Percentiles rank a stretch among this genome's conserved stretches.
These are phyloP conservation scores for Pseudanteris insignis DNA, from an alignment of 2,888 invertebrate species.

Conservation along the genomic window DNA sequence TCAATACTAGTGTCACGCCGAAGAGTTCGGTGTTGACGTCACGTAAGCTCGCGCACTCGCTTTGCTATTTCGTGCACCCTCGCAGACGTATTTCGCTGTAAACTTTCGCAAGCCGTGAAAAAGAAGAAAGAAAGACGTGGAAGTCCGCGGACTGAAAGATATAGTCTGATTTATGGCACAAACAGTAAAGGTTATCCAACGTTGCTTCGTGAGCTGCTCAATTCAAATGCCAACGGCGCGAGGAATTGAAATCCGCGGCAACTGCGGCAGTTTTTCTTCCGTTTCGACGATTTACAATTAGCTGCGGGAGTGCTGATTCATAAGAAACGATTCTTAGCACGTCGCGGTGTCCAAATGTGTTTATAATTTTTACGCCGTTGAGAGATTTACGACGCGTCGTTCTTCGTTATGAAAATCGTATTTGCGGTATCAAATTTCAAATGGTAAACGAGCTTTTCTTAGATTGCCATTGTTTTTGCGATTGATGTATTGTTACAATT, in stretches of 20 bases:
- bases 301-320: constrained; percentile 1
- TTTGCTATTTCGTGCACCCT: background rate
- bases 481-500: too few relatives aligned
- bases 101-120: too few relatives aligned
- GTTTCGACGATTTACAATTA: constrained; percentile 18
- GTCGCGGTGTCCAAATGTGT: constrained; percentile 5
- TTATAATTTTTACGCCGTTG: constrained; percentile 21
- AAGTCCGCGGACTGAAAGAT: constrained; percentile 49
- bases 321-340: constrained; percentile 8
- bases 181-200: constrained; percentile 60
- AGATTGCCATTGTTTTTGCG: too few relatives aligned
- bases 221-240: constrained; percentile 54
- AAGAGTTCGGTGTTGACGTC: constrained; percentile 5
- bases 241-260: constrained; percentile 16
- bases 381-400: constrained; percentile 11
- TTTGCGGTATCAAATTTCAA: too few relatives aligned
- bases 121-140: constrained; percentile 18
- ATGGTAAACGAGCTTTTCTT: too few relatives aligned
- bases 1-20: too few relatives aligned
- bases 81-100: background rate
- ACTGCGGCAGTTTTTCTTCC: background rate
- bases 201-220: constrained; percentile 55
- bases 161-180: constrained; percentile 61
- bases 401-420: constrained; percentile 7
- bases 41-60: constrained; percentile 6